Evolutionary conservation across 2,888 invertebrate genomes (phyloP).

Genomic region (Spisula solida): DNA sequence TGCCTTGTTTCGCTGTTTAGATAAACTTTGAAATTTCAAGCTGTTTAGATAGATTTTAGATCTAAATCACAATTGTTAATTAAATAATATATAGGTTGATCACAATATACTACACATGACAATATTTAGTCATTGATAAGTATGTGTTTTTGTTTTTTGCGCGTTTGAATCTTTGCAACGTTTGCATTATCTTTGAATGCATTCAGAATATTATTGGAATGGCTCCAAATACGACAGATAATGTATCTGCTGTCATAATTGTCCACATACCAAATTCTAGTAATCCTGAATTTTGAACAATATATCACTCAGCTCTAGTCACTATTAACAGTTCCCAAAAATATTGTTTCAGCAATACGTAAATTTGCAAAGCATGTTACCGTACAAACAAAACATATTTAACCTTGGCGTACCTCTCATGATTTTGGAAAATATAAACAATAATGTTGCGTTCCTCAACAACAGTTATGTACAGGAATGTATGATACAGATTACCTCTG

Average conservation of each 20-base stretch:
- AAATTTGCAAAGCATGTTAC: not conserved
- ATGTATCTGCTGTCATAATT: not conserved
- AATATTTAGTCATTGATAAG: too few species aligned
- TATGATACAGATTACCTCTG: not conserved
- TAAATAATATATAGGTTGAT: too few species aligned
- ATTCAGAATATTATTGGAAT: too few species aligned
- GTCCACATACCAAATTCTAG: not conserved
- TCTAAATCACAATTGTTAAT: too few species aligned
- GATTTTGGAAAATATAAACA: not conserved
- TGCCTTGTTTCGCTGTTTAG: too few species aligned
- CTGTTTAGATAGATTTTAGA: too few species aligned
- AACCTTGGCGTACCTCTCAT: not conserved
- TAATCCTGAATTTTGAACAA: not conserved
- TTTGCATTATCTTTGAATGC: too few species aligned
- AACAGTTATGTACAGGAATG: conserved; percentile 3
- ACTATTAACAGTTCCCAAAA: not conserved
- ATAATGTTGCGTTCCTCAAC: not conserved
- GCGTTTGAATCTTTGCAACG: too few species aligned
- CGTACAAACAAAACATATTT: not conserved
- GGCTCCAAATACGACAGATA: not conserved
- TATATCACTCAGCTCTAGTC: not conserved
- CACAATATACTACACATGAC: too few species aligned
- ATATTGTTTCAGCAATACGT: not conserved
- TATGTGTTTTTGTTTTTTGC: too few species aligned
- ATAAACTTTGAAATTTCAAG: too few species aligned